phyloP scores from a whole-genome alignment of 2,797 vertebrate genomes.

The Lithobates sylvaticus region DNA sequence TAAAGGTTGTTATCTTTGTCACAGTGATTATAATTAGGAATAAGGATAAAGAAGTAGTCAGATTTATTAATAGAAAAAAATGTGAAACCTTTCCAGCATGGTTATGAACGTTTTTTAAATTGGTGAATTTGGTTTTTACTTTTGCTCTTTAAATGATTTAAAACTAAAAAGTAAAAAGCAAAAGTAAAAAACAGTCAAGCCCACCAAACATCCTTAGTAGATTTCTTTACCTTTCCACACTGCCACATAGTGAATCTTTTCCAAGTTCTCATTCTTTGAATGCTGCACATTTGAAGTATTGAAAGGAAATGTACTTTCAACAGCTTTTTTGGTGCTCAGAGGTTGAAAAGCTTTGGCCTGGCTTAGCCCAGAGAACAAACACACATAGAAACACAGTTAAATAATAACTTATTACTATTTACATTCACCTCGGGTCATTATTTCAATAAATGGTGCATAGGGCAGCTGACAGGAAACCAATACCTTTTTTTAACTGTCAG shows the following conservation, averaged over 20 bases:
- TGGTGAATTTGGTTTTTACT: background rate
- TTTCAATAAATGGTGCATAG: constrained; percentile 42
- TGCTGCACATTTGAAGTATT: background rate
- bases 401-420: constrained; percentile 47
- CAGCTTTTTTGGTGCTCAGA: constrained; percentile 11
- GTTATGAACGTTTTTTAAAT: background rate
- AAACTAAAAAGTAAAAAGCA: background rate
- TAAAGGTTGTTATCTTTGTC: constrained; percentile 58
- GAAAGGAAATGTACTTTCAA: constrained; percentile 19
- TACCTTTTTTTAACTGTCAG: constrained; percentile 49
- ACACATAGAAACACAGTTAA: constrained; percentile 4
- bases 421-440: constrained; percentile 51
- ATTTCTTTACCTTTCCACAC: background rate
- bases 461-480: constrained; percentile 55
- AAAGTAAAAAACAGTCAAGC: too few species aligned
- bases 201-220: background rate
- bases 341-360: constrained; percentile 11
- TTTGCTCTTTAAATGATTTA: constrained; percentile 6
- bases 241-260: background rate
- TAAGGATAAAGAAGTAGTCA: constrained; percentile 23
- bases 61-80: constrained; percentile 50
- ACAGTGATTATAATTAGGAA: constrained; percentile 56
- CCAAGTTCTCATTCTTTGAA: background rate
- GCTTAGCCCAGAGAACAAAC: constrained; percentile 5
- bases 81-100: background rate